Percentiles rank a stretch among this genome's conserved stretches.
These are phyloP conservation scores for Tribolium madens DNA, from an alignment of 1,140 invertebrate genomes.

Conservation along the genomic window DNA sequence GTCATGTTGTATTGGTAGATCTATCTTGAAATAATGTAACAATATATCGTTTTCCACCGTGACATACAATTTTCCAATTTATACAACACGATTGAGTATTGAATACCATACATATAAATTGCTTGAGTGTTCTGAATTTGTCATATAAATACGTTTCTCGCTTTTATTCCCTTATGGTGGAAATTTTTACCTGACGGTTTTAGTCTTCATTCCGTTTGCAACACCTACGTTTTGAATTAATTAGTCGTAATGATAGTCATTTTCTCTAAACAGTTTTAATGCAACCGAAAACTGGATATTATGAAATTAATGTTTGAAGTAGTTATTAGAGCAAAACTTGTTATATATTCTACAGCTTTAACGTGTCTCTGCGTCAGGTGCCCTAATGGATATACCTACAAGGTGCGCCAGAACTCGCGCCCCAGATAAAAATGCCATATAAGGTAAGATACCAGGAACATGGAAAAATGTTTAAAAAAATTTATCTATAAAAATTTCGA, in stretches of 20 bases:
- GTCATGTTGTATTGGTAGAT: neutral
- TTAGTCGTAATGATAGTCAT: neutral
- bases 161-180: neutral
- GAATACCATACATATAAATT: neutral
- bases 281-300: neutral
- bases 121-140: neutral
- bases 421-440: too few relatives aligned
- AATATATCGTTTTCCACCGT: neutral
- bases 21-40: neutral
- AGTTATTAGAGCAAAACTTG: slow-evolving; percentile 1
- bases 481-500: too few relatives aligned
- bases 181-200: too few relatives aligned
- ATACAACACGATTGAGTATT: neutral
- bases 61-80: neutral
- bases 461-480: too few relatives aligned
- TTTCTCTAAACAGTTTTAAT: neutral
- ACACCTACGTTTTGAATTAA: neutral
- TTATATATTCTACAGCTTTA: neutral
- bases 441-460: too few relatives aligned
- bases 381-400: neutral
- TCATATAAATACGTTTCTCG: neutral
- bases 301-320: neutral
- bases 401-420: too few relatives aligned
- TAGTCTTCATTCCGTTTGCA: neutral
- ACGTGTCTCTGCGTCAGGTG: slow-evolving; percentile 7